Evolutionary conservation across 2,797 vertebrate genomes (phyloP).

Genomic region (Percopsis omiscomaycus): DNA sequence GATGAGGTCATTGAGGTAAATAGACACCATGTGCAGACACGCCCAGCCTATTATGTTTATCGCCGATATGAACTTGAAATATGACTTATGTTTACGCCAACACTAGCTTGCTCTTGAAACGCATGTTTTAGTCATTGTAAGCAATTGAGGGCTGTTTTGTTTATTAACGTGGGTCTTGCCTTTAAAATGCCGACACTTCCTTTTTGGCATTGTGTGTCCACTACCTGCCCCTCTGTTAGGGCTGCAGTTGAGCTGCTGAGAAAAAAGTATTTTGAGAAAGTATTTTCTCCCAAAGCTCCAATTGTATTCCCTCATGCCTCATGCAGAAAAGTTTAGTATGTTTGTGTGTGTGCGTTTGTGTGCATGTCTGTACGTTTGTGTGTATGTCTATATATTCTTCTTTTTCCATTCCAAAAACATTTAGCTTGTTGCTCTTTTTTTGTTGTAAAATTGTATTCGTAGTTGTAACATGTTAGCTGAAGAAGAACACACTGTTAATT

Average conservation of each 20-base stretch:
- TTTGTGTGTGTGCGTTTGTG: not conserved
- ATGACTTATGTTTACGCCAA: too few species aligned
- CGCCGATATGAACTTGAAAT: not conserved
- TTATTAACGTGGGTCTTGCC: not conserved
- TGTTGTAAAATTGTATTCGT: too few species aligned
- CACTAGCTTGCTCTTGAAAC: too few species aligned
- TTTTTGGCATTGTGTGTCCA: conserved; percentile 44
- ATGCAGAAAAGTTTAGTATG: not conserved
- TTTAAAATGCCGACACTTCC: conserved; percentile 32
- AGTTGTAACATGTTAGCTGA: too few species aligned
- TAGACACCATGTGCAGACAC: not conserved
- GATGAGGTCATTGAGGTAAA: conserved; percentile 93
- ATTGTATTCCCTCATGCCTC: conserved; percentile 13
- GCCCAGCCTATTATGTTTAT: not conserved
- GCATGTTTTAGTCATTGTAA: too few species aligned
- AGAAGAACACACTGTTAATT: not conserved
- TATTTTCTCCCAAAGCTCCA: conserved; percentile 40
- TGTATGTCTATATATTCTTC: too few species aligned
- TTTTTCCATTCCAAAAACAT: too few species aligned
- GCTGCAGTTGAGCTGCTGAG: conserved; percentile 40
- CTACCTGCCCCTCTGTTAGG: conserved; percentile 40
- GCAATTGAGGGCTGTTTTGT: too few species aligned
- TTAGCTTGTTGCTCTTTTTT: too few species aligned
- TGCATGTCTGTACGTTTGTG: too few species aligned
- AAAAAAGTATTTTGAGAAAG: conserved; percentile 34